Conservation (phyloP, 2,888 invertebrate genomes). For the Xanthia togata region DNA sequence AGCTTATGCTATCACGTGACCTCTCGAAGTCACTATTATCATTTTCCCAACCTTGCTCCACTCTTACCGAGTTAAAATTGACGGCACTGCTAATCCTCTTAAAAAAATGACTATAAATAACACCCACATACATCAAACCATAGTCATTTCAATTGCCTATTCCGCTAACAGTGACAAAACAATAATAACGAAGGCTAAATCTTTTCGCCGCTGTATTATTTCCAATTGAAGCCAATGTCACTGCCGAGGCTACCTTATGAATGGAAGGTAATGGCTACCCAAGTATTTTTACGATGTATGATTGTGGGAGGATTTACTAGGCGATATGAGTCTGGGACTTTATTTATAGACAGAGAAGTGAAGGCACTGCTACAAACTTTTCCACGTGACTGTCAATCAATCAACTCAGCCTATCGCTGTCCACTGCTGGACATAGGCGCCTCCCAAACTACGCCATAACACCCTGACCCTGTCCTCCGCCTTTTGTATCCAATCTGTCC, state of each 20-base stretch:
- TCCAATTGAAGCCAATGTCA: constrained; percentile 77
- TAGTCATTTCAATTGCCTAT: constrained; percentile 70
- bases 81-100: constrained; percentile 21
- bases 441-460: not conserved
- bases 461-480: not conserved
- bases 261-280: constrained; percentile 58
- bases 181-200: constrained; percentile 71
- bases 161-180: constrained; percentile 50
- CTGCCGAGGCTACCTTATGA: constrained; percentile 69
- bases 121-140: constrained; percentile 32
- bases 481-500: too few relatives aligned
- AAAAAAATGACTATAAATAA: constrained; percentile 29
- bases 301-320: constrained; percentile 35
- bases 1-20: too few relatives aligned
- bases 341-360: not conserved
- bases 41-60: constrained; percentile 2
- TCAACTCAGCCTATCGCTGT: not conserved
- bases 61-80: not conserved
- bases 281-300: constrained; percentile 33
- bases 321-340: constrained; percentile 10
- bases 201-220: constrained; percentile 70
- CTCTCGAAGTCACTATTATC: not conserved
- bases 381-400: not conserved
- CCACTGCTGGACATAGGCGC: not conserved
- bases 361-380: not conserved